Conservation (phyloP, 2,888 invertebrate species). For the Phymatocera aterrima region DNA sequence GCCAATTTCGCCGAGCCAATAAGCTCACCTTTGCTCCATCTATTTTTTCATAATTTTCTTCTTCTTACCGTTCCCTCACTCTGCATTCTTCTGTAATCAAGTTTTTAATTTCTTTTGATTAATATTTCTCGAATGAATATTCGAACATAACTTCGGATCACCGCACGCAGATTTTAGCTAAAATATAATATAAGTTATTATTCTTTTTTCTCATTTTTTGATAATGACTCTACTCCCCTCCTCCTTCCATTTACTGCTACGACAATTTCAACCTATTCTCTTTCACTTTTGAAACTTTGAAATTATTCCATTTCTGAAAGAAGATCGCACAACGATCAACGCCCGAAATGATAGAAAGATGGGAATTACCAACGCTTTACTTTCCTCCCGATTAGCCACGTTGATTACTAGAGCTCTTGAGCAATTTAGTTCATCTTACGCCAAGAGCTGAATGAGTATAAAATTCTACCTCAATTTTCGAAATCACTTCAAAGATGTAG, state of each 20-base stretch:
- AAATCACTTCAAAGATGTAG: constrained; percentile 3
- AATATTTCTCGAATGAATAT: neutral
- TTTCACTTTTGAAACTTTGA: neutral
- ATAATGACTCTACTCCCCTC: neutral
- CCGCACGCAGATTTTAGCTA: neutral
- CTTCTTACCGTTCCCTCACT: constrained; percentile 46
- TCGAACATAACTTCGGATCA: neutral
- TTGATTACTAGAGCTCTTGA: constrained; percentile 1
- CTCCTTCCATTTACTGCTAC: neutral
- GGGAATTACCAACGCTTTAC: constrained; percentile 4
- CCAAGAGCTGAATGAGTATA: constrained; percentile 20
- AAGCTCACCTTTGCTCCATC: constrained; percentile 49
- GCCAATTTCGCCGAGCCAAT: constrained; percentile 60
- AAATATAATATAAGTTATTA: neutral
- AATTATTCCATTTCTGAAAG: neutral
- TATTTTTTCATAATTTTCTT: constrained; percentile 44
- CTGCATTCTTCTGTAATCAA: constrained; percentile 49
- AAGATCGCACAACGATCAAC: neutral
- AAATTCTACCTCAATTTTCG: neutral
- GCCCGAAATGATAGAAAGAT: constrained; percentile 5
- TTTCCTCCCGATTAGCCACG: neutral
- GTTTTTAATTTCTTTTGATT: neutral
- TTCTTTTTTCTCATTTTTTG: neutral
- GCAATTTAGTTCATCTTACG: neutral
- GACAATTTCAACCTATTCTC: neutral